Base-by-base conservation (phyloP, 2,797 vertebrate genomes). In the Odontamblyopus rebecca region DNA sequence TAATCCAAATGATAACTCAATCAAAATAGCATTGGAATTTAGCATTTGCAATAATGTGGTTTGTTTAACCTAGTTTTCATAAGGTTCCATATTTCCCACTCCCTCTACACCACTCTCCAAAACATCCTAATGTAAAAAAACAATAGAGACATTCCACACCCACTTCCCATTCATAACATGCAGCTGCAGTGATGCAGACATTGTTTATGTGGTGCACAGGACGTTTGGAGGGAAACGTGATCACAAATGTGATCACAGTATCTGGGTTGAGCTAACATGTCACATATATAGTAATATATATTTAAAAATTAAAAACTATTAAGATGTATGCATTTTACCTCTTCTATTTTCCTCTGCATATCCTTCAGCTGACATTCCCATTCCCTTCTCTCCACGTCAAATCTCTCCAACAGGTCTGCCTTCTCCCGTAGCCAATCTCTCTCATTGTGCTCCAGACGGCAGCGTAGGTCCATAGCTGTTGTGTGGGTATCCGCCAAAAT, bases 341-440 rank as follows among this genome's bases (percentile, higher is more conserved):
- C 95, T 88, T 99, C 96, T 87, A 99, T 98, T 92, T 97, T 98
- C 85, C 76, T 95, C 91, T 98, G 97, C 98, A 99, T 98, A 79
- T 96, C 93, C 82, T 95, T 95, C 93, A 98, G 95, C 56, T 99
- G 97, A 82, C 92, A 94, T 91, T 99, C 97, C 98, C 97, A 99
- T 81, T 98, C 97, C 72, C 93, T 96, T 86, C 97, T 96, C 92
- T 99, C 98, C 0, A 91, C 90, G 74, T 99, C 96, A 84, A 99
- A 99, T 84, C 94, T 94, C 88, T 98, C 95, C 89, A 99, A 90
- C 82, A 99, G 89, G 82, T 98, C 96, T 54, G 95, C 94, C 89
- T 95, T 97, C 88, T 98, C 98, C 84, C 92, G 94, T 73, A 92
- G 90, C 97, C 97, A 98, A 90, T 91, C 94, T 74, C 80, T 93